A percentile compares a stretch with the other conserved stretches of the same genome.
Conservation (phyloP, 2,113 vertebrate genomes). For the Bubo scandiacus region DNA sequence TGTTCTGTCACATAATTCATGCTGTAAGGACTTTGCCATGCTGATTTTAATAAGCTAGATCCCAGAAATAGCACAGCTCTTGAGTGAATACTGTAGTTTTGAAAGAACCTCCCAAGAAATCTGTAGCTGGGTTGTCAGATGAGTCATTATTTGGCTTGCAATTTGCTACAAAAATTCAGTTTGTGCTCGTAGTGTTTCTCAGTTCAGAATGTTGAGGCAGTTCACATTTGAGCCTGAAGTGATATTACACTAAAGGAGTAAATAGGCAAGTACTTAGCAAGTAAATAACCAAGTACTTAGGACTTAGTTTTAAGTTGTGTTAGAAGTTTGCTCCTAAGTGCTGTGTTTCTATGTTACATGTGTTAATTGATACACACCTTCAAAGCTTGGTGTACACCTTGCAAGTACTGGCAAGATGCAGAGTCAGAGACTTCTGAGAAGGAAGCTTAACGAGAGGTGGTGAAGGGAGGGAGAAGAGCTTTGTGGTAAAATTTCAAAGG, state of each 20-base stretch:
- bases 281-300: background rate
- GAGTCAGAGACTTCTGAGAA: background rate
- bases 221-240: background rate
- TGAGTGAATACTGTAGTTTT: background rate
- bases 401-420: background rate
- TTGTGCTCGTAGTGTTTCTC: background rate
- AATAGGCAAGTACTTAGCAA: background rate
- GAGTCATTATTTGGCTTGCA: background rate
- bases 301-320: background rate
- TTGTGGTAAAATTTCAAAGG: background rate
- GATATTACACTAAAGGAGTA: background rate
- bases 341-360: background rate
- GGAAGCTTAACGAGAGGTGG: background rate
- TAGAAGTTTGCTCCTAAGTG: background rate
- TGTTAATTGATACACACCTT: rapidly evolving
- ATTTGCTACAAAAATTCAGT: background rate
- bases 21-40: background rate
- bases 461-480: background rate
- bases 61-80: background rate
- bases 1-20: background rate
- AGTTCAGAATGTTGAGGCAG: background rate
- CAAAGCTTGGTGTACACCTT: background rate
- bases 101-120: background rate
- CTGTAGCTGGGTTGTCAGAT: background rate
- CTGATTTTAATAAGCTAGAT: background rate